Evolutionary conservation across 2,797 vertebrate species (phyloP), one percentile per base, ranked within the genome.

Genomic region (Coluber constrictor): DNA sequence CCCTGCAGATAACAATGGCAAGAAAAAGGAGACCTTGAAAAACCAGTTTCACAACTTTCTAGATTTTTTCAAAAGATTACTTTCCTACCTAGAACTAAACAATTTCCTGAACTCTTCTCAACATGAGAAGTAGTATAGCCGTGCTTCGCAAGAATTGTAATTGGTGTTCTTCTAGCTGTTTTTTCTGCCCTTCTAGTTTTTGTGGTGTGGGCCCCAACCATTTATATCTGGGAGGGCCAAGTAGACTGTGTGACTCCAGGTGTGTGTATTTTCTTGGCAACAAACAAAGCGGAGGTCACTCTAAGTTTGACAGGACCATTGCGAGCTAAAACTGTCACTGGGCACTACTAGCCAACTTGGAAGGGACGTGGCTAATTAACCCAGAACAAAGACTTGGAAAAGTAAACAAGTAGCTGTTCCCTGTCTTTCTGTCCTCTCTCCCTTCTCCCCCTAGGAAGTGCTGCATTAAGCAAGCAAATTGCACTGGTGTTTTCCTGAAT

Each of bases 1-100:
- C 97, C 96, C 96, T 96, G 93, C 94, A 95, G 87, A 91, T 89
- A 89, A 91, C 96, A 95, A 95, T 96, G 95, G 96, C 95, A 96
- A 95, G 96, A 94, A 51, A 97, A 97, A 97, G 95, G 95, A 97
- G 96, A 97, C 95, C 96, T 93, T 94, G 97, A 97, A 97, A 97
- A 98, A 98, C 97, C 97, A 96, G 97, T 97, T 97, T 97, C 96
- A 94, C 97, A 97, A 97, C 97, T 98, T 97, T 96, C 93, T 61
- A 37, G 37, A 16, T 88, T 47, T 55, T 47, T 63, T 91, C 87
- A 93, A 92, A 88, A 91, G 93, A 90, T 92, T 95, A 86, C 87
- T 93, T 70, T 61, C 88, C 66, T 91, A 12, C 43, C 70, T 55
- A 91, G 87, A 91, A 54, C 47, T 86, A 83, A 93, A 94, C 92